Evolutionary conservation across 2,113 vertebrate species (phyloP).

Genomic region (Eudyptes chrysolophus): DNA sequence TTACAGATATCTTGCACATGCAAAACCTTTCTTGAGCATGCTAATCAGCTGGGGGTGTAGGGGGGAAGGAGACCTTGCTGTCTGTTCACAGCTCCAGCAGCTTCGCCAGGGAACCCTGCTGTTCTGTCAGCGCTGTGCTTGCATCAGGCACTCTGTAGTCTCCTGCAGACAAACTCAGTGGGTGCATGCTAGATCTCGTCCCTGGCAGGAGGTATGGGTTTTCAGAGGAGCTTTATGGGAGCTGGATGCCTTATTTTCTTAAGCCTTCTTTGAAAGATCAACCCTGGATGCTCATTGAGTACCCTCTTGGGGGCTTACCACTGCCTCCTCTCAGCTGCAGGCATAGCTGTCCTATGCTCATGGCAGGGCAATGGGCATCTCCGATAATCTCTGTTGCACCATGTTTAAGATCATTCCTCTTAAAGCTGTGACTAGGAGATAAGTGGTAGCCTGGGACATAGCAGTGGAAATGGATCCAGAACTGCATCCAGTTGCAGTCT

Average conservation of each 20-base stretch:
- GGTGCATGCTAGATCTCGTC: background rate
- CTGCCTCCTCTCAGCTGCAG: background rate
- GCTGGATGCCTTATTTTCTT: background rate
- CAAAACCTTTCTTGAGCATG: conserved; percentile 26
- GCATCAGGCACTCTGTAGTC: background rate
- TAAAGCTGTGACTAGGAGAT: background rate
- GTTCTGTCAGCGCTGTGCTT: background rate
- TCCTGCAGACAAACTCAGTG: background rate
- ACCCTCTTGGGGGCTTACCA: background rate
- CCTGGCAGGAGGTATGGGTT: background rate
- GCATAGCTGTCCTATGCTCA: background rate
- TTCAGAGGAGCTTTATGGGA: background rate
- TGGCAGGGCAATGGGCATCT: background rate
- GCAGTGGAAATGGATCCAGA: background rate
- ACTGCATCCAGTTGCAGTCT: background rate
- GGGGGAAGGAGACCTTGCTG: background rate
- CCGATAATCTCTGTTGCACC: background rate
- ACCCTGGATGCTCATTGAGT: background rate
- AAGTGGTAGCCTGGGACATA: background rate
- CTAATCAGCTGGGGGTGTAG: background rate
- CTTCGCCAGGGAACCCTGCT: background rate
- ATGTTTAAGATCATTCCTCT: background rate
- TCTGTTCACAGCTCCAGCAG: background rate
- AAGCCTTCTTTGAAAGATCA: background rate
- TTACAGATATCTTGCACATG: conserved; percentile 24